phyloP scores from a whole-genome alignment of 2,797 vertebrate genomes.

The Muraenolepis orangiensis region DNA sequence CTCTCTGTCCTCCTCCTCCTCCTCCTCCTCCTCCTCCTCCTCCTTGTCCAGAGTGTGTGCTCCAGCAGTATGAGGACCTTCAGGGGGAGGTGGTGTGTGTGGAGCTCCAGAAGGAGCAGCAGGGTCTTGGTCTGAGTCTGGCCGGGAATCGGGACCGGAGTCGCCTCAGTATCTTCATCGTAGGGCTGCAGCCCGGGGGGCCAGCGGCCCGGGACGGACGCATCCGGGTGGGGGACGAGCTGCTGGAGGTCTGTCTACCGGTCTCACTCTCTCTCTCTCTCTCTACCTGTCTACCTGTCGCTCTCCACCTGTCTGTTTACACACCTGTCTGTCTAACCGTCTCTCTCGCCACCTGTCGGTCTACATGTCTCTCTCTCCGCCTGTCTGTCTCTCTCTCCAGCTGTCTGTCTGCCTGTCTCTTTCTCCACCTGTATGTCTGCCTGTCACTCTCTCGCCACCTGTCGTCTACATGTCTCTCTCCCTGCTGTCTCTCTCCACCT shows the following conservation, averaged over 20 bases:
- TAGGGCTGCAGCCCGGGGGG: slow-evolving; percentile 86
- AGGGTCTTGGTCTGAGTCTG: slow-evolving; percentile 90
- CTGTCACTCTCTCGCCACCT: background rate
- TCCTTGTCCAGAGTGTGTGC: slow-evolving; percentile 82
- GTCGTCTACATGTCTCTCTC: background rate
- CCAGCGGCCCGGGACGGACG: slow-evolving; percentile 81
- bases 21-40: too few relatives aligned
- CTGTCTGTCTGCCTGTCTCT: background rate
- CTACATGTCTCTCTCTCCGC: too few relatives aligned
- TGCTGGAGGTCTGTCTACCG: slow-evolving; percentile 84
- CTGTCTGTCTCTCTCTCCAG: background rate
- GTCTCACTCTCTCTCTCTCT: background rate
- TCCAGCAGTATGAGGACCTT: slow-evolving; percentile 89
- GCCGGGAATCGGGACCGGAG: slow-evolving; percentile 92
- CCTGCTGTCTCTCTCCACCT: background rate
- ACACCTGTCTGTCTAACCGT: background rate
- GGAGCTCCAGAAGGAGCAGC: slow-evolving; percentile 91
- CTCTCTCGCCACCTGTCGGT: background rate
- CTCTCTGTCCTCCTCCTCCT: background rate
- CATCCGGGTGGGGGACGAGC: slow-evolving; percentile 85
- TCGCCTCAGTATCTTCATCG: slow-evolving; percentile 91
- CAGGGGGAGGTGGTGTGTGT: slow-evolving; percentile 86
- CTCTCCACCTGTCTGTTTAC: background rate
- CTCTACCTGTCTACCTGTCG: background rate
- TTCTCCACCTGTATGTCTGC: background rate